A percentile compares a stretch with the other conserved stretches of the same genome.
Evolutionary conservation across 2,113 vertebrate genomes (phyloP).

Genomic region (Budorcas taxicolor): DNA sequence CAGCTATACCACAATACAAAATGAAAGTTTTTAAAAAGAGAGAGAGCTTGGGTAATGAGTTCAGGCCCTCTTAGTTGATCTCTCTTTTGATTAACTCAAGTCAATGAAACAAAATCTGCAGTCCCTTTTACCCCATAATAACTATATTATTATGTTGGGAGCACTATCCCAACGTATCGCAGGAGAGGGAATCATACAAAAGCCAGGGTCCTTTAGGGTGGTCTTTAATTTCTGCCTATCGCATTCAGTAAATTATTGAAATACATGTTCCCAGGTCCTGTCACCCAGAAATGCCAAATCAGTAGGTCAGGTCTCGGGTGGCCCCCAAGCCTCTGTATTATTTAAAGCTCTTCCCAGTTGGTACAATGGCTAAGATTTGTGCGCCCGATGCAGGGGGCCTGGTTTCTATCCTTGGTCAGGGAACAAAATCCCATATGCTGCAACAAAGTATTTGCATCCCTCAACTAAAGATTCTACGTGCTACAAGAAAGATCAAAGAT

Average conservation of each 20-base stretch:
- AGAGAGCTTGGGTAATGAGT: background rate
- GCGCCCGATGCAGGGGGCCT: background rate
- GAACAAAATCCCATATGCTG: background rate
- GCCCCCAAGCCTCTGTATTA: background rate
- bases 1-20: background rate
- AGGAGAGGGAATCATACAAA: background rate
- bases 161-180: background rate
- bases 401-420: background rate
- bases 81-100: background rate
- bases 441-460: background rate
- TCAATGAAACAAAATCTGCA: background rate
- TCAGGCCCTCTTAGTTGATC: background rate
- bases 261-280: background rate
- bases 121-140: background rate
- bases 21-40: background rate
- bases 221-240: background rate
- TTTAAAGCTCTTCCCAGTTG: background rate
- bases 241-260: background rate
- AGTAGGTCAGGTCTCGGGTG: background rate
- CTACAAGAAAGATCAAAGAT: background rate
- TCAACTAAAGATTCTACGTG: background rate
- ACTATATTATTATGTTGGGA: too few relatives aligned
- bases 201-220: background rate
- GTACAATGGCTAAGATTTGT: background rate
- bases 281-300: background rate